These are phyloP conservation scores for Chinchilla lanigera DNA, from an alignment of 2,113 vertebrate genomes.

Conservation along the genomic window DNA sequence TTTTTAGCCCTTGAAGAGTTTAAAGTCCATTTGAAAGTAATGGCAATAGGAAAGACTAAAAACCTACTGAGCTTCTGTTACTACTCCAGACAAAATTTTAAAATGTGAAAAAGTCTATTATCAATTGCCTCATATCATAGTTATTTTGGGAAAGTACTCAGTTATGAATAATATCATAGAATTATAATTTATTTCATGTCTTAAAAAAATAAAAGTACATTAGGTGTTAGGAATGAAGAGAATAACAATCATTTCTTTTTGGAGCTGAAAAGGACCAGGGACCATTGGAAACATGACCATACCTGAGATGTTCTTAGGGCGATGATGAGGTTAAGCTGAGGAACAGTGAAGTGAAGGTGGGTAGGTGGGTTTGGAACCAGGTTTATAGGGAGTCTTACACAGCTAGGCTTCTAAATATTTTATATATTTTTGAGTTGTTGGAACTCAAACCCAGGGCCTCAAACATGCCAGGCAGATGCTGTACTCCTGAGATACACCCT, in stretches of 20 bases:
- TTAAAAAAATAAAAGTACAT: slow-evolving; percentile 1
- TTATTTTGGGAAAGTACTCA: neutral
- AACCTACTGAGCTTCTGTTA: neutral
- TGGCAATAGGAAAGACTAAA: neutral
- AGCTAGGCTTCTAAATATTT: neutral
- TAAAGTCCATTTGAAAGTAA: neutral
- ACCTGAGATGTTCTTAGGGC: neutral
- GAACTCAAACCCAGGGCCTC: neutral
- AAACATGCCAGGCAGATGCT: neutral
- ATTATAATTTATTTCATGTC: slow-evolving; percentile 17
- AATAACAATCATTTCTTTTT: neutral
- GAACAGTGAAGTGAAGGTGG: neutral
- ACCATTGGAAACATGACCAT: neutral
- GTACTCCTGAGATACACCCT: neutral
- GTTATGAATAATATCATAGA: slow-evolving; percentile 6
- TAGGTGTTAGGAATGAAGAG: neutral
- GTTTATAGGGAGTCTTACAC: neutral
- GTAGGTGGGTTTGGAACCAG: neutral
- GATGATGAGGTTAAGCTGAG: neutral
- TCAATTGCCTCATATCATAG: neutral
- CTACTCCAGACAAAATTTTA: neutral
- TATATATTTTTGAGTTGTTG: neutral
- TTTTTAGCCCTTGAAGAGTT: slow-evolving; percentile 22
- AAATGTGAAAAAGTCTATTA: slow-evolving; percentile 19
- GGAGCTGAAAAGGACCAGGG: slow-evolving; percentile 19